Base-by-base conservation (phyloP, 2,888 invertebrate genomes). In the Pseudococcus viburni region DNA sequence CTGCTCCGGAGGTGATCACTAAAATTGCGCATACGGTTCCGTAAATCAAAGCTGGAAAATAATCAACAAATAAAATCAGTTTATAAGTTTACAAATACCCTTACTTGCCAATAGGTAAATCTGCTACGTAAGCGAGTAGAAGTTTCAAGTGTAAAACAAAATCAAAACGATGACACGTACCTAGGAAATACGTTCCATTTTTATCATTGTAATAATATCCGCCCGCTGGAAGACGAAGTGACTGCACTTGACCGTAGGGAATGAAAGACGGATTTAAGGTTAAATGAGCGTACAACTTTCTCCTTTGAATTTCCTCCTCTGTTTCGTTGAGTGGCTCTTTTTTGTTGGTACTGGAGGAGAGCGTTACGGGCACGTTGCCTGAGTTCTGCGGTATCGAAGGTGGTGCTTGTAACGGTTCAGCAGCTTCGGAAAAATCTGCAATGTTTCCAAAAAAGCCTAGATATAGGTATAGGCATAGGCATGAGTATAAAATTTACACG, bases 211-310 rank as follows among this genome's bases (percentile, higher is more conserved):
- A 87, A 59, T 51, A 55, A 26, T 68, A 26, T 33, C 51, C 33
- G 33, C 33, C 59, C 0, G 48, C 15, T 48, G 80, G 88, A 83
- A 83, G 22, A 39, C 55, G 55, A 83, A 80, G 22, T 55, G 88
- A 80, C 33, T 88, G 73, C 15, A 77, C 77, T 26, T 88, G 88
- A 83, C 88, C 83, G n/a, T 80, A 88, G 9, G 88, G 88, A 55
- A 88, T 88, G 88, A 80, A 88, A 80, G 88, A 88, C 88, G 88
- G 88, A 39, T 88, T 88, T 55, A 80, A 55, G 1, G 77, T 88
- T 51, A 88, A 55, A 59, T 88, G 80, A 51, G 88, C 77, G 55
- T 88, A 88, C n/a, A 88, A 15, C 55, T 83, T 88, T 22, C 55
- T 73, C 39, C 88, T 26, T 51, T 83, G 80, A 15, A 83, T 55